These are phyloP conservation scores for Limanda limanda DNA, from an alignment of 2,113 vertebrate genomes.

Conservation along the genomic window DNA sequence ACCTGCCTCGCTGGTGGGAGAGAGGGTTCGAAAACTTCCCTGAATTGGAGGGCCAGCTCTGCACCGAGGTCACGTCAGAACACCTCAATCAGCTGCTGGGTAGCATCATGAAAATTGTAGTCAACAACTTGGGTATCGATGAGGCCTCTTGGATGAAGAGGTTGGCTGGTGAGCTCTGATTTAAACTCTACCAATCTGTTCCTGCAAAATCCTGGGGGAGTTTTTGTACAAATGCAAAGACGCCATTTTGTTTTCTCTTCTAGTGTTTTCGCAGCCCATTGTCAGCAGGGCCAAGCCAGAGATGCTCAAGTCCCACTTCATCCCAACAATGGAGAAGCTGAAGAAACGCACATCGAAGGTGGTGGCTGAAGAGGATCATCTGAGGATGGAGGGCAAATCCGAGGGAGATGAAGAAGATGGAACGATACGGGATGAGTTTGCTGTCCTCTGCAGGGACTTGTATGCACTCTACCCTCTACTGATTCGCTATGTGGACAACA, in stretches of 20 bases:
- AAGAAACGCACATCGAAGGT: constrained; percentile 93
- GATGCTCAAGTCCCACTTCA: constrained; percentile 93
- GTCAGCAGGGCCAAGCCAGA: constrained; percentile 92
- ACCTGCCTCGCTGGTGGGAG: constrained; percentile 96
- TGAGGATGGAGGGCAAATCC: constrained; percentile 90
- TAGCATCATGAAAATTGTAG: constrained; percentile 93
- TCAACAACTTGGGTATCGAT: constrained; percentile 96
- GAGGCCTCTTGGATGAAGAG: constrained; percentile 98
- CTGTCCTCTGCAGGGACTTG: constrained; percentile 93
- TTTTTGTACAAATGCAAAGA: constrained; percentile 1
- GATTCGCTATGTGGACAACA: constrained; percentile 97
- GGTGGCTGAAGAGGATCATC: constrained; percentile 93
- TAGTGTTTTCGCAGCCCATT: constrained; percentile 96
- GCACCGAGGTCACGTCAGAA: constrained; percentile 89
- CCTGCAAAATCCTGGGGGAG: neutral
- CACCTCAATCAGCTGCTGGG: constrained; percentile 94
- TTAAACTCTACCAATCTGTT: neutral
- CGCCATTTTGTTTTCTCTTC: constrained; percentile 13
- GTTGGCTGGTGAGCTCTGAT: constrained; percentile 86
- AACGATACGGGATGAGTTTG: constrained; percentile 93
- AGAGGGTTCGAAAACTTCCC: constrained; percentile 85
- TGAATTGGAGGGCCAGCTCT: constrained; percentile 82
- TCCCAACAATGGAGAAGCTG: constrained; percentile 94
- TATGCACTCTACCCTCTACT: constrained; percentile 95
- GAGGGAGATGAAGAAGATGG: constrained; percentile 90